Evolutionary conservation across 2,888 invertebrate genomes (phyloP), one percentile per base, ranked within the genome.

Genomic region (Philereme transversata): DNA sequence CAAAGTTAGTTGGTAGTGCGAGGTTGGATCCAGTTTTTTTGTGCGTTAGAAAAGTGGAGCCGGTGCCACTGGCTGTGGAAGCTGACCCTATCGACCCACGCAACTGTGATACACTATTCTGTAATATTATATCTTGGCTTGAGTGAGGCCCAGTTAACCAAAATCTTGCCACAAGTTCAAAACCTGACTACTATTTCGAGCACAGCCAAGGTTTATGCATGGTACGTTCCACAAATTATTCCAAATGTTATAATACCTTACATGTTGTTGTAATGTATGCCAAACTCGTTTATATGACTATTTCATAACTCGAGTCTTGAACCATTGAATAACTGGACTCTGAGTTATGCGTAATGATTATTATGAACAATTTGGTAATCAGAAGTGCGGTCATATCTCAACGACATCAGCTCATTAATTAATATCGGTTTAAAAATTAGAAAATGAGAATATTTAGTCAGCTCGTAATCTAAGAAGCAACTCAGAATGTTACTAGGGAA

Each of bases 21-120:
- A 43, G 51, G 33, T 53, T n/a, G 22, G 47, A 63, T 54, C 63
- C 53, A 59, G 63, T 66, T 61, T 55, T n/a, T 45, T 10, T 45
- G 61, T 50, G 44, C 43, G 58, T 59, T 45, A 38, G 48, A 61
- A 56, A 38, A 56, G 66, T 54, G 48, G 38, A 50, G 44, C 47
- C 11, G 57, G 57, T 22, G 22, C 22, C 22, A 3, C 22, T 22
- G 9, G 38, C 38, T 4, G 43, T 43, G 9, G 8, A 43, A 43
- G 43, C 8, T n/a, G 9, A 43, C 43, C 43, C n/a, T 4, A 6
- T 4, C 5, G 4, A 40, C 9, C 53, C 45, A 54, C 59, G 59
- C 50, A 59, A 50, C 49, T 9, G 40, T 45, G 44, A 53, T 59
- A 53, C 45, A 38, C 38, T 53, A 36, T 44, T 58, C 52, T 43